Percentiles rank a stretch among this genome's conserved stretches.
These are phyloP conservation scores for Drosophila antonietae DNA, from an alignment of 2,888 invertebrate genomes.

Conservation along the genomic window DNA sequence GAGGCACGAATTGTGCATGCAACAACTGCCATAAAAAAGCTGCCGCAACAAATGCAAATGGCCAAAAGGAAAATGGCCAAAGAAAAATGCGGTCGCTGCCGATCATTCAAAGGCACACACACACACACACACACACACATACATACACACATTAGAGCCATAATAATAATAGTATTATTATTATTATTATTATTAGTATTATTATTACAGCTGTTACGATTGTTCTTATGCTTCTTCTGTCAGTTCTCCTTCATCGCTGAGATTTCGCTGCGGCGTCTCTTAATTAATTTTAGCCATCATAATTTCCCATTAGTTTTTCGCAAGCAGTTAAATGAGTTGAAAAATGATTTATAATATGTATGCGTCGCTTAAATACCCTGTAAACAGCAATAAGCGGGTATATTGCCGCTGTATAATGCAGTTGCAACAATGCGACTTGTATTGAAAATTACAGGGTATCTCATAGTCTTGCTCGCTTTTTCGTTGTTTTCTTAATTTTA, in stretches of 20 bases:
- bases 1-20: conserved; percentile 33
- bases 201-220: conserved; percentile 5
- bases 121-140: background rate
- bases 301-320: conserved; percentile 63
- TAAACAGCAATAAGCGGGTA: background rate
- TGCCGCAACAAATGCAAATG: conserved; percentile 37
- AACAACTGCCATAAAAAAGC: conserved; percentile 35
- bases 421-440: background rate
- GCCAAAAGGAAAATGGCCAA: conserved; percentile 14
- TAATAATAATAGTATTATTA: conserved; percentile 10
- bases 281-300: conserved; percentile 72
- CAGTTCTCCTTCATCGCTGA: conserved; percentile 15
- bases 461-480: background rate
- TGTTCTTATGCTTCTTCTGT: conserved; percentile 22
- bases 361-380: conserved; percentile 30
- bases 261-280: conserved; percentile 49
- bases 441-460: background rate
- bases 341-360: conserved; percentile 69
- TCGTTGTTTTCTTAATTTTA: conserved; percentile 9
- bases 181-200: conserved; percentile 35
- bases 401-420: too few relatives aligned
- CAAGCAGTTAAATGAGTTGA: conserved; percentile 72
- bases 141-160: background rate
- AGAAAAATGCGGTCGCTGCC: conserved; percentile 39
- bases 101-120: conserved; percentile 19